Base-by-base conservation (phyloP, 2,888 invertebrate species). In the Copidosoma aretas region DNA sequence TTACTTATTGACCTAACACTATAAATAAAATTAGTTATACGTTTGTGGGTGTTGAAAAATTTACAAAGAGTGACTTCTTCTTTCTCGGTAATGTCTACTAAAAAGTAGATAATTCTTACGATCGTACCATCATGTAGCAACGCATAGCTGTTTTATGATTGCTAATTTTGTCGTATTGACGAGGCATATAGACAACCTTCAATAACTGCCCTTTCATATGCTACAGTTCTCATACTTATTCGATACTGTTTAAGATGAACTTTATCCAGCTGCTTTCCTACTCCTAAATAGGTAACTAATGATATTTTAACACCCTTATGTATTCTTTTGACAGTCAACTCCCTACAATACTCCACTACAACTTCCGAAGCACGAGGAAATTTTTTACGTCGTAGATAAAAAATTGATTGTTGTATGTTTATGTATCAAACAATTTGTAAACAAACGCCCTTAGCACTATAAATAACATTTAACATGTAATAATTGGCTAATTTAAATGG, bases 401-500 rank as follows among this genome's bases (percentile, higher is more conserved):
- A 5, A 25, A 32, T 32, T 10, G 12, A 24, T 5, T 12, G 57
- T 10, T 19, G n/a, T 0, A 39, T 57, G 12, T 39, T 19, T 10
- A 57, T 32, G 5, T 32, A 57, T n/a, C 19, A 3, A 21, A 60
- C 15, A 12, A 60, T 52, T 39, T 19, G 39, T n/a, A 10, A 10
- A 1, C 8, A 0, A 19, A 17, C 52, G 1, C 52, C 62, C n/a
- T 25, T 62, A 1, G 41, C 5, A 43, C 53, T 41, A 4, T 62
- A 22, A 1, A 62, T 54, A 10, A 53, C 62, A 43, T 24, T 62
- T n/a, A 62, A 1, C 24, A 62, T 19, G 0, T 62, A 1, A 22
- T 43, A 8, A 58, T 58, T 58, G 21, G 2, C 58, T 43, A 43
- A 43, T 21, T 43, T 43, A 43, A 58, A 57, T 19, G 57, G 17